Conservation (phyloP, 2,888 invertebrate species). For the Drosophila anceps region DNA sequence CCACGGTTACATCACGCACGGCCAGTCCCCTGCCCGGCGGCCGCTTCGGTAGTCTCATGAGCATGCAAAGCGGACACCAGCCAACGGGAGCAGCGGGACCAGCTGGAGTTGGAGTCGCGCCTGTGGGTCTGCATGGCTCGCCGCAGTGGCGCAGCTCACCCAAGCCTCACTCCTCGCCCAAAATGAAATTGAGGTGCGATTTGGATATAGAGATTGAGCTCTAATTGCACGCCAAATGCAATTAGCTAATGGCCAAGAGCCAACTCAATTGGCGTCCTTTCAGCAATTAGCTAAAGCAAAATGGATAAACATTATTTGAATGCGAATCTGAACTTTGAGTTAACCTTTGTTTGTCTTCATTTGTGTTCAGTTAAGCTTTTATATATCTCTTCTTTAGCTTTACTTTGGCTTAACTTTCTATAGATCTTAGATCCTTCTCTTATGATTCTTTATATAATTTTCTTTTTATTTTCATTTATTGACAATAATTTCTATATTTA, state of each 20-base stretch:
- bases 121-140: slow-evolving; percentile 86
- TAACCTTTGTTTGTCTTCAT: neutral
- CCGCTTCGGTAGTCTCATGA: slow-evolving; percentile 88
- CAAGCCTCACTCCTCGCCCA: slow-evolving; percentile 93
- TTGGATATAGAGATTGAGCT: neutral
- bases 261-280: neutral
- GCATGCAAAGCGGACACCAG: slow-evolving; percentile 86
- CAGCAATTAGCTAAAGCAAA: neutral
- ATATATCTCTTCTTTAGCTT: neutral
- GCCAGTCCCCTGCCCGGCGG: slow-evolving; percentile 87
- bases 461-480: neutral
- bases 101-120: slow-evolving; percentile 37
- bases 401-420: neutral
- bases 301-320: neutral
- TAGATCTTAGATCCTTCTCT: neutral
- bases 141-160: slow-evolving; percentile 87
- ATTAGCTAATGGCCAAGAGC: slow-evolving; percentile 41
- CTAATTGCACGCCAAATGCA: slow-evolving; percentile 10
- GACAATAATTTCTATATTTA: neutral
- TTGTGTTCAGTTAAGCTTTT: neutral
- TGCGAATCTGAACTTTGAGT: neutral
- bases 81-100: slow-evolving; percentile 26
- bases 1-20: slow-evolving; percentile 77
- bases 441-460: neutral
- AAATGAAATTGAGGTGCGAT: slow-evolving; percentile 94